A percentile compares a stretch with the other conserved stretches of the same genome.
phyloP scores from a whole-genome alignment of 2,113 vertebrate species.

The Perccottus glenii region DNA sequence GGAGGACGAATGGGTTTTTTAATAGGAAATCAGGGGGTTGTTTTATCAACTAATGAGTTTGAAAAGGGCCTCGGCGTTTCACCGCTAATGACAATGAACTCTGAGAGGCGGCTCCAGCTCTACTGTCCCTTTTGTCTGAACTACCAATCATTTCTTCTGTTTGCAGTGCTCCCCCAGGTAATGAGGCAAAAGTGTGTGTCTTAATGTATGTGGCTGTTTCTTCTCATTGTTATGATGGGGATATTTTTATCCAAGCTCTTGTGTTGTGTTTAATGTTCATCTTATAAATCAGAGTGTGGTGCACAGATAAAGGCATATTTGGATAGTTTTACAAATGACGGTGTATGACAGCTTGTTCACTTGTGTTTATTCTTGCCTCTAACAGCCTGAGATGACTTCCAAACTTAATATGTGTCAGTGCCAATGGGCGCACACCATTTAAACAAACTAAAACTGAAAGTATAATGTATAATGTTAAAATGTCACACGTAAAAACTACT shows the following conservation, averaged over 20 bases:
- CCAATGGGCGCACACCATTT: background rate
- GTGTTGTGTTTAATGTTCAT: constrained; percentile 12
- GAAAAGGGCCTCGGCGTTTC: constrained; percentile 67
- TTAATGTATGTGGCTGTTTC: constrained; percentile 23
- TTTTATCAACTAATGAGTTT: constrained; percentile 81
- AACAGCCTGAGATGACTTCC: constrained; percentile 63
- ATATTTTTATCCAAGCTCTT: constrained; percentile 12
- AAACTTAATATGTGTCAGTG: constrained; percentile 39
- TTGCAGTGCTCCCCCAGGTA: constrained; percentile 55
- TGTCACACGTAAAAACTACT: too few species aligned
- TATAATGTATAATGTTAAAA: too few species aligned
- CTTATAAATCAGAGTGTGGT: background rate
- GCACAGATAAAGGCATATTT: too few species aligned
- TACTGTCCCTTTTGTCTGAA: constrained; percentile 60
- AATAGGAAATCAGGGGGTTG: constrained; percentile 75
- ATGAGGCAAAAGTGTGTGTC: constrained; percentile 33
- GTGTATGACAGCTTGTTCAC: constrained; percentile 29
- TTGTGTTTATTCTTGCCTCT: constrained; percentile 18
- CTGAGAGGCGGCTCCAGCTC: constrained; percentile 55
- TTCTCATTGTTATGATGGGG: constrained; percentile 6
- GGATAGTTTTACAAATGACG: too few species aligned
- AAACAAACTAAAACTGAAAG: constrained; percentile 10
- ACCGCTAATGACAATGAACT: constrained; percentile 75
- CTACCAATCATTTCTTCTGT: constrained; percentile 65
- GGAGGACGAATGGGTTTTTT: constrained; percentile 66